Evolutionary conservation across 2,113 vertebrate genomes (phyloP), one percentile per base, ranked within the genome.

Genomic region (Burhinus oedicnemus): DNA sequence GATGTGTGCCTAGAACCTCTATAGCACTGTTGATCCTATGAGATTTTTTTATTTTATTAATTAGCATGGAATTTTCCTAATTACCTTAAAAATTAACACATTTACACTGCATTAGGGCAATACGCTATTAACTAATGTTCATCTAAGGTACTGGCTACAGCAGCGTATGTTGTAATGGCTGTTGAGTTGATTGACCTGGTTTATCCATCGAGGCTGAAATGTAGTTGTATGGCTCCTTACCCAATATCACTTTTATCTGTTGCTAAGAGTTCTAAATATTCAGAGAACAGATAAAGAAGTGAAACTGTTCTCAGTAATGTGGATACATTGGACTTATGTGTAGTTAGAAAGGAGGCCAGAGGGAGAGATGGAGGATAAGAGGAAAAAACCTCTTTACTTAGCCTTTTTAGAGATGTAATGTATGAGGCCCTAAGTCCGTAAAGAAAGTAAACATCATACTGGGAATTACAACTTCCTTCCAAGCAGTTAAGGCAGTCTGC

Each of bases 51-150:
- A 42, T 60, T 74, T 82, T 88, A 91, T 51, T 78, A 45, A 91
- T 75, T 87, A 87, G n/a, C 5, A 38, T 38, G 44, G 26, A 49
- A 72, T 94, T 96, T 93, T 97, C 61, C 40, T 91, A 90, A 95
- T 95, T 91, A 68, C 60, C 58, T 62, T 89, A 71, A 95, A 83
- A 86, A 71, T 57, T 27, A 93, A n/a, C 62, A 83, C 32, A 74
- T 91, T 89, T 91, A 55, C 40, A 38, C 9, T 87, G 49, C 36
- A 83, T 87, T 82, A 70, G 38, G 16, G 26, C 83, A 54, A 42
- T 80, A 23, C 16, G 27, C 30, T 78, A 17, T 78, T 93, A 40
- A 68, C 72, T 94, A 69, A 58, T 9, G 21, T 58, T 76, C 19
- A 68, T 72, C 74, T 72, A 76, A 84, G 55, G 40, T 80, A 78